phyloP scores from a whole-genome alignment of 2,113 vertebrate species.

The Addax nasomaculatus region DNA sequence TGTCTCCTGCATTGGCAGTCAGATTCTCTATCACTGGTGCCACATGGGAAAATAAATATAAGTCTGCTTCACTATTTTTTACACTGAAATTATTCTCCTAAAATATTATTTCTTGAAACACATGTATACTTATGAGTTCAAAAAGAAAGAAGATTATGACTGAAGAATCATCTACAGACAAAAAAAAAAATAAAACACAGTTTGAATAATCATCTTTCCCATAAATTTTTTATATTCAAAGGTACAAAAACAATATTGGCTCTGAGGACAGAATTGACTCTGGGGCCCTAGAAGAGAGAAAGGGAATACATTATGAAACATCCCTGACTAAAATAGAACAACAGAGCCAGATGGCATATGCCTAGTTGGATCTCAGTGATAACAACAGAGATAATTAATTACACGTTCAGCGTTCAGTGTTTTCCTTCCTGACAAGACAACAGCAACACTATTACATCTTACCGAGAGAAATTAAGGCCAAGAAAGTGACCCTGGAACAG shows the following conservation, averaged over 20 bases:
- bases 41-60: not conserved
- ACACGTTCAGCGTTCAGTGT: not conserved
- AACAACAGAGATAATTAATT: conserved; percentile 48
- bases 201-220: not conserved
- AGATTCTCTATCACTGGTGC: not conserved
- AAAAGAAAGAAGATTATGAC: conserved; percentile 1
- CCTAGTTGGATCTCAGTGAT: not conserved
- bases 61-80: not conserved
- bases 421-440: conserved; percentile 22
- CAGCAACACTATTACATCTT: not conserved
- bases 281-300: not conserved
- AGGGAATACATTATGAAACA: not conserved
- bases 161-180: not conserved
- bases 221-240: not conserved
- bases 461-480: not conserved
- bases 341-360: not conserved
- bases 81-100: not conserved
- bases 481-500: not conserved
- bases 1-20: not conserved
- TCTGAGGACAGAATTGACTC: not conserved
- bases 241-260: not conserved
- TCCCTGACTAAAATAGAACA: not conserved
- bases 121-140: not conserved
- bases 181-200: not conserved
- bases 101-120: not conserved